Base-by-base conservation (phyloP, 2,888 invertebrate genomes). In the Lapara coniferarum region DNA sequence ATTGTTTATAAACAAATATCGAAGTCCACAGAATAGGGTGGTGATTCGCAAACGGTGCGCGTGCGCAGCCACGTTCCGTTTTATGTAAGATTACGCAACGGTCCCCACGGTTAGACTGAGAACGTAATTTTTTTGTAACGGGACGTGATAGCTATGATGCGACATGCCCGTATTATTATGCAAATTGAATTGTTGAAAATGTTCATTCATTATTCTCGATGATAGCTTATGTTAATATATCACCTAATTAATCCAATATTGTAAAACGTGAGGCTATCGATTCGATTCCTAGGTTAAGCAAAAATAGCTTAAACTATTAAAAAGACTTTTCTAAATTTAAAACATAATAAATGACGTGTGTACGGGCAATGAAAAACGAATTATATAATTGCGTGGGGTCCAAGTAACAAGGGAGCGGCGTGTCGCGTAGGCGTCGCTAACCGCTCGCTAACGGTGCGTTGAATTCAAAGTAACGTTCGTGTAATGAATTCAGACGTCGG, bases 21-120 rank as follows among this genome's bases (percentile, higher is more conserved):
- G 63, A 63, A 16, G 46, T 2, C 0, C 13, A 12, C 13, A 63
- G 63, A 63, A 63, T 63, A 63, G 19, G 59, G 10, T n/a, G 46
- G 19, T 63, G 0, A 46, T 49, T 25, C 44, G 59, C 30, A 16
- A 56, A 46, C 44, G 30, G 30, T 67, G 67, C 56, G 67, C 67
- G 55, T 55, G 67, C 56, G 56, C 67, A 44, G 67, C 55, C 67
- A 56, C 55, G 67, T 46, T 56, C 67, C 56, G 55, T 56, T 56
- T 56, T 37, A 56, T 46, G 56, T 67, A 56, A 67, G 10, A 53
- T 67, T 67, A 56, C 67, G 53, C 56, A 67, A 67, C 67, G 14
- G 19, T 67, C 46, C 44, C 56, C 67, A 67, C 56, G 56, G 67
- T 46, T 66, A 66, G 53, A 7, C 46, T 44, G 16, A 13, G 67